A percentile compares a stretch with the other conserved stretches of the same genome.
These are phyloP conservation scores for Theodoxus fluviatilis DNA, from an alignment of 2,888 invertebrate species.

Conservation along the genomic window DNA sequence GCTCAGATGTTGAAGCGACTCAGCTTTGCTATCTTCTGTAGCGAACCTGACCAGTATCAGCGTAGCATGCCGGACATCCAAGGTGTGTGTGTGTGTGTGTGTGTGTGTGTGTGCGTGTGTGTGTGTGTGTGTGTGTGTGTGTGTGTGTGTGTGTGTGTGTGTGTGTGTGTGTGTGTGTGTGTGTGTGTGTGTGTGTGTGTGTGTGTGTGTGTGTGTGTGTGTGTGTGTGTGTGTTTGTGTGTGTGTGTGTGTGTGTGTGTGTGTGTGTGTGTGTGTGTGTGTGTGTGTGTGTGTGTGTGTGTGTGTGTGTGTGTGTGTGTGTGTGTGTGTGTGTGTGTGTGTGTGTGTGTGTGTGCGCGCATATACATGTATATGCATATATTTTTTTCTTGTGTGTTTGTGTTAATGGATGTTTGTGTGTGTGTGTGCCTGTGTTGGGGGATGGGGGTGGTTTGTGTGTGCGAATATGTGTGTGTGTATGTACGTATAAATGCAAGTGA, in stretches of 20 bases:
- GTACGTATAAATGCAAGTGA: too few species aligned
- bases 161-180: not conserved
- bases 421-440: too few species aligned
- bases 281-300: too few species aligned
- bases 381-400: not conserved
- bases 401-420: too few species aligned
- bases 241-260: too few species aligned
- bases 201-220: too few species aligned
- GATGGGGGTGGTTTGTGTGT: too few species aligned
- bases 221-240: too few species aligned
- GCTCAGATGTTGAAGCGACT: constrained; percentile 81
- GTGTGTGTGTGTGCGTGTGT: not conserved
- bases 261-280: too few species aligned
- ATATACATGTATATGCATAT: not conserved
- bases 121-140: not conserved
- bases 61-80: constrained; percentile 88
- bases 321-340: not conserved
- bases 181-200: not conserved
- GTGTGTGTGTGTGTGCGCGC: not conserved
- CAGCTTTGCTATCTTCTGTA: constrained; percentile 85
- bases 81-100: constrained; percentile 69
- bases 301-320: not conserved
- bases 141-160: not conserved
- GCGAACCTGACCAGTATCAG: constrained; percentile 85
- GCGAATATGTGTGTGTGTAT: too few species aligned